Evolutionary conservation across 2,113 vertebrate genomes (phyloP), one percentile per base, ranked within the genome.

Genomic region (Enhydra lutris): DNA sequence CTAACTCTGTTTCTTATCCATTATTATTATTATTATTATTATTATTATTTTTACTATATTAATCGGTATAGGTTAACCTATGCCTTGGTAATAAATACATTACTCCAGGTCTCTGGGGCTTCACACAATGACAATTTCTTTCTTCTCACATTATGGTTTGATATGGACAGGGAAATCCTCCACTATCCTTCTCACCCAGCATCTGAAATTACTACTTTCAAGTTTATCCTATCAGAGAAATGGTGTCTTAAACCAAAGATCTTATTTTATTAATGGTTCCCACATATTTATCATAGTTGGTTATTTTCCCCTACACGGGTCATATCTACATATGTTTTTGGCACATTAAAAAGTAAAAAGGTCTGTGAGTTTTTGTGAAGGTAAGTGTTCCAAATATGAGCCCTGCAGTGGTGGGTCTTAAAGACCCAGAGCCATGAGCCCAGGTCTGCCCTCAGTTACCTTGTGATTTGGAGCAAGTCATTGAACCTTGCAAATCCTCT

Each of bases 391-490:
- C 50, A 15, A 17, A 71, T 1, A 34, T 20, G 34, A 85, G 12
- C 42, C 11, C 39, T 4, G 9, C 0, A 18, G 2, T 34, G 5
- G 0, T 18, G 20, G 7, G 3, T 1, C 15, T 45, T 39, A 29
- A 7, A 2, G 55, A 6, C 20, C 36, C 23, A 69, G 11, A 45
- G 0, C 7, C 59, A 11, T 8, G 7, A 47, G 2, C 0, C 1
- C 9, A 67, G 9, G 1, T 47, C 7, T 76, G 17, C 4, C 10
- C 23, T 39, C 36, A 23, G 3, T 83, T 82, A 55, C 17, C 0
- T 0, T 55, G 6, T 89, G 47, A 95, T 74, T 83, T 94, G 84
- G 15, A 74, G 55, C 18, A 95, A 91, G n/a, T 45, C 50, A 67
- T 55, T 73, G 89, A 82, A 93, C 4, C 10, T 78, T 95, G 31